These are phyloP conservation scores for Mamestra brassicae DNA, from an alignment of 2,888 invertebrate species.

Conservation along the genomic window DNA sequence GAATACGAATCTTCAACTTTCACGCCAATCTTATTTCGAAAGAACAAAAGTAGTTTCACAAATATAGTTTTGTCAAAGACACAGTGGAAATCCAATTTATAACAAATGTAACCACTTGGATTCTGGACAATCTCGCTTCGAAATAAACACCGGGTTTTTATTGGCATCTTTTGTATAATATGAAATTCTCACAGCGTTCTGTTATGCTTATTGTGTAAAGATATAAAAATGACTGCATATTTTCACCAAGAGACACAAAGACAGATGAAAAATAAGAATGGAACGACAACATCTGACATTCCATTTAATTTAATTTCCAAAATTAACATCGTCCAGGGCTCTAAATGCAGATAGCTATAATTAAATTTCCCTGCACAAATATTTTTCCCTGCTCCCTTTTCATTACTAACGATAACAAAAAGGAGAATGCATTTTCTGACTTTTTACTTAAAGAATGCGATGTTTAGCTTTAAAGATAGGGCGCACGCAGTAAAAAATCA, in stretches of 20 bases:
- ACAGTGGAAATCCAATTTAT: slow-evolving; percentile 61
- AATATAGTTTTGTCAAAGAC: slow-evolving; percentile 53
- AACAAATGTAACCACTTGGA: slow-evolving; percentile 52
- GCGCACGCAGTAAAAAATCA: slow-evolving; percentile 53
- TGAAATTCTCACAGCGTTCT: background rate
- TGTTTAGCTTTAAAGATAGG: slow-evolving; percentile 37
- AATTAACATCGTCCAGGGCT: slow-evolving; percentile 41
- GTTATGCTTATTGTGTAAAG: background rate
- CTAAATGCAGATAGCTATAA: slow-evolving; percentile 48
- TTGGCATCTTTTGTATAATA: slow-evolving; percentile 8
- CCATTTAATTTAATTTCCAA: slow-evolving; percentile 40
- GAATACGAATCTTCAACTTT: slow-evolving; percentile 42
- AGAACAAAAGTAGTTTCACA: slow-evolving; percentile 56
- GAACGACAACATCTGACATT: slow-evolving; percentile 25
- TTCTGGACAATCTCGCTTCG: slow-evolving; percentile 40
- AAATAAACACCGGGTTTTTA: slow-evolving; percentile 42
- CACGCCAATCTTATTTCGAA: slow-evolving; percentile 54
- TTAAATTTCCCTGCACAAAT: slow-evolving; percentile 56
- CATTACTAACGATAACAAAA: slow-evolving; percentile 44
- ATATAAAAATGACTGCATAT: slow-evolving; percentile 6
- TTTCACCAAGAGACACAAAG: background rate
- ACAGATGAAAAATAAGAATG: slow-evolving; percentile 11
- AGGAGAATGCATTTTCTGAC: slow-evolving; percentile 52
- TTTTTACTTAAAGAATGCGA: slow-evolving; percentile 45
- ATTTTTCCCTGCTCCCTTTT: slow-evolving; percentile 43